phyloP scores from a whole-genome alignment of 2,113 vertebrate genomes.

The Nannobrachium achirus region DNA sequence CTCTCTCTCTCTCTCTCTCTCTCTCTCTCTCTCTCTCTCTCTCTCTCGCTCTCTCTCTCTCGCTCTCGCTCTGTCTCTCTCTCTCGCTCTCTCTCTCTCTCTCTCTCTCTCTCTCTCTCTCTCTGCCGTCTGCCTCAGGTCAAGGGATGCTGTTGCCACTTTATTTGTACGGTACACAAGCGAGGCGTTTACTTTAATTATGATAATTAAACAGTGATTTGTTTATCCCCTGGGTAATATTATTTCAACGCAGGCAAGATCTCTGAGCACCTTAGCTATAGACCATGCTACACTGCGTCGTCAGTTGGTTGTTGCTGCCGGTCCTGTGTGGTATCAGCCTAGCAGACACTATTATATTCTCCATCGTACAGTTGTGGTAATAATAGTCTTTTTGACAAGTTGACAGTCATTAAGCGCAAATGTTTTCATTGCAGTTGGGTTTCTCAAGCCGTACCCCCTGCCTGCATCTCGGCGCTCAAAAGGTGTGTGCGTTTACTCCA shows the following conservation, averaged over 20 bases:
- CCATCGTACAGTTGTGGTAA: no score
- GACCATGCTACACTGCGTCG: neutral
- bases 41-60: conserved; percentile 10
- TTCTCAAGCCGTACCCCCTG: no score
- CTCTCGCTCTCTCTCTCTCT: neutral
- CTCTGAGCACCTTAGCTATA: neutral
- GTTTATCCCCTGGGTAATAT: conserved; percentile 18
- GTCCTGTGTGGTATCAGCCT: conserved; percentile 1
- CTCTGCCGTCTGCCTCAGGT: conserved; percentile 40
- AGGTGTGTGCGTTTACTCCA: no score
- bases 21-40: conserved; percentile 10
- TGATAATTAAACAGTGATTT: conserved; percentile 31
- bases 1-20: conserved; percentile 9
- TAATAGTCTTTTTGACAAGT: no score
- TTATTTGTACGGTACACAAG: conserved; percentile 28
- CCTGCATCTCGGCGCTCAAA: no score
- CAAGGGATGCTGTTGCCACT: conserved; percentile 2
- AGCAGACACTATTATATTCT: no score
- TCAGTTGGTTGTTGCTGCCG: conserved; percentile 10
- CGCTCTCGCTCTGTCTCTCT: conserved; percentile 4
- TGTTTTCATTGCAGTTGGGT: no score
- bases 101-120: no score
- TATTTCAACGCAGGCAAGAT: conserved; percentile 23
- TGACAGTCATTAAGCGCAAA: no score
- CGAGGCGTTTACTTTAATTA: conserved; percentile 34